A percentile compares a stretch with the other conserved stretches of the same genome.
phyloP scores from a whole-genome alignment of 2,113 vertebrate species.

The Thoracochromis brauschi region DNA sequence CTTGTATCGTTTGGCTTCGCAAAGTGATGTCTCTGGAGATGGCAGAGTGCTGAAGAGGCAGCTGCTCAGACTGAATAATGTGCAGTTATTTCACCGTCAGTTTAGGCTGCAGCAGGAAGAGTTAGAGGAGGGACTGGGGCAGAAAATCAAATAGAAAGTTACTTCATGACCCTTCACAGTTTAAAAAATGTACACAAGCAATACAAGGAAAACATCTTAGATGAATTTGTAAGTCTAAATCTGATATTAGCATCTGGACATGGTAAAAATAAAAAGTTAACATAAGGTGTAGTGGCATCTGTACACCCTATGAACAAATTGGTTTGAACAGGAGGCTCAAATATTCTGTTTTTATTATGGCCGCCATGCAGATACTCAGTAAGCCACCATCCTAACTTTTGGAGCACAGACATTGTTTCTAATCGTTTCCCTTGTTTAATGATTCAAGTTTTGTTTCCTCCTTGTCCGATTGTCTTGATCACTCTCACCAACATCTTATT shows the following conservation, averaged over 20 bases:
- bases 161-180: not conserved
- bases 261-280: not conserved
- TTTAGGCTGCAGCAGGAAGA: not conserved
- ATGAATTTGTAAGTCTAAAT: not conserved
- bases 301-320: not conserved
- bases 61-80: not conserved
- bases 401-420: not conserved
- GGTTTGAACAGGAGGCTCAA: not conserved
- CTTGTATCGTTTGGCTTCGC: not conserved
- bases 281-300: not conserved
- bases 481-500: not conserved
- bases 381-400: not conserved
- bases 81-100: not conserved
- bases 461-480: not conserved
- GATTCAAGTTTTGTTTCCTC: not conserved
- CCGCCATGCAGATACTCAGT: fast-evolving
- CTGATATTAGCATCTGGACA: not conserved
- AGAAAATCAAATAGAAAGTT: not conserved
- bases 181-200: not conserved
- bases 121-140: not conserved
- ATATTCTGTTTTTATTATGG: not conserved
- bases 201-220: not conserved
- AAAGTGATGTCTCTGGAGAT: not conserved
- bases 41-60: not conserved
- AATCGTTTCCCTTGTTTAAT: not conserved